phyloP scores from a whole-genome alignment of 1,140 invertebrate genomes.

The Nephotettix cincticeps region DNA sequence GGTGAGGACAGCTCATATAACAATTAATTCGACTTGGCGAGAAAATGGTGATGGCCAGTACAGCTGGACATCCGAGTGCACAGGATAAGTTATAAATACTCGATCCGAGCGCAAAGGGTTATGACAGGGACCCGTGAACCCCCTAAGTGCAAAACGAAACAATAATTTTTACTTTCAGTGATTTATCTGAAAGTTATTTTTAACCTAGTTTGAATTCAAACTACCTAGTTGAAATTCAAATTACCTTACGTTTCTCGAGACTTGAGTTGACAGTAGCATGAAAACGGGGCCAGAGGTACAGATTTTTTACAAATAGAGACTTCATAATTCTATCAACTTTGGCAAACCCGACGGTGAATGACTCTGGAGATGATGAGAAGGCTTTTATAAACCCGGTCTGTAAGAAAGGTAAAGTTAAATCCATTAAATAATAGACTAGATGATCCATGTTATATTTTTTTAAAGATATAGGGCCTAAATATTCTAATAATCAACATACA shows the following conservation, averaged over 20 bases:
- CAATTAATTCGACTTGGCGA: too few species aligned
- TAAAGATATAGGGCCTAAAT: constrained; percentile 10
- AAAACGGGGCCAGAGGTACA: constrained; percentile 93
- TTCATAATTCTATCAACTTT: constrained; percentile 92
- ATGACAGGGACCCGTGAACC: too few species aligned
- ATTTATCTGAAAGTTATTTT: background rate
- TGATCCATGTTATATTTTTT: background rate
- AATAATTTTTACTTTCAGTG: too few species aligned
- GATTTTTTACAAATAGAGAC: constrained; percentile 84
- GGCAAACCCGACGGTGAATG: constrained; percentile 86
- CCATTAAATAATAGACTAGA: background rate
- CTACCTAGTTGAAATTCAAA: constrained; percentile 10
- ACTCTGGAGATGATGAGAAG: constrained; percentile 83
- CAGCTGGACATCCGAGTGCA: too few species aligned
- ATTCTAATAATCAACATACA: background rate
- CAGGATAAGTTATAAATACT: too few species aligned
- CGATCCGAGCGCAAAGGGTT: too few species aligned
- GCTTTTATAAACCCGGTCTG: constrained; percentile 96
- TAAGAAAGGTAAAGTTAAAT: constrained; percentile 40
- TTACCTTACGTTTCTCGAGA: constrained; percentile 56
- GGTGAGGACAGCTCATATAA: too few species aligned
- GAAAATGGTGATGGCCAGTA: too few species aligned
- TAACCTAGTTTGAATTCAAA: background rate
- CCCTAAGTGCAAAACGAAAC: too few species aligned
- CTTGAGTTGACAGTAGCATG: constrained; percentile 58